phyloP scores from a whole-genome alignment of 1,140 invertebrate genomes.

The Acromyrmex charruanus region DNA sequence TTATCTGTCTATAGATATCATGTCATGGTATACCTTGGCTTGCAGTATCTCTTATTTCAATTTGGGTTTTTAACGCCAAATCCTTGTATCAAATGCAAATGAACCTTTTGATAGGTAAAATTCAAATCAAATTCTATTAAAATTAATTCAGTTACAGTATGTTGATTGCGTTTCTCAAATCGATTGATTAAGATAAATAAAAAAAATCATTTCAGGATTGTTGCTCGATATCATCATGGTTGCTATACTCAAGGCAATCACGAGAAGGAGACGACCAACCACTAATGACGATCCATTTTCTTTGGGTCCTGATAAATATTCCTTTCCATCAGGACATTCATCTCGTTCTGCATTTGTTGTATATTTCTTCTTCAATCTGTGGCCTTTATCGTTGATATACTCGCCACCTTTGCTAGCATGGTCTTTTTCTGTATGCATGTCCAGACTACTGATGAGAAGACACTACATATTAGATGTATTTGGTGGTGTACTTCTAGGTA shows the following conservation, averaged over 20 bases:
- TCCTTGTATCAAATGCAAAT: slow-evolving; percentile 92
- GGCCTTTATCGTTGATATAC: slow-evolving; percentile 88
- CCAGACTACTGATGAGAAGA: slow-evolving; percentile 92
- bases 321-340: slow-evolving; percentile 98
- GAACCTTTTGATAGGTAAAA: slow-evolving; percentile 94
- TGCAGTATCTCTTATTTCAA: slow-evolving; percentile 90
- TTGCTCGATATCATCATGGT: slow-evolving; percentile 95
- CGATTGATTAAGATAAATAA: neutral
- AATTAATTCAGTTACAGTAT: neutral
- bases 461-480: slow-evolving; percentile 96
- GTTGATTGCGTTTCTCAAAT: neutral
- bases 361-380: slow-evolving; percentile 90
- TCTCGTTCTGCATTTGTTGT: slow-evolving; percentile 94
- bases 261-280: slow-evolving; percentile 92
- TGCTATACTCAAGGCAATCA: slow-evolving; percentile 93
- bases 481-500: slow-evolving; percentile 91
- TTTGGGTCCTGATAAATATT: slow-evolving; percentile 94
- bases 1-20: slow-evolving; percentile 89
- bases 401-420: slow-evolving; percentile 90
- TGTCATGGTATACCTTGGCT: slow-evolving; percentile 97
- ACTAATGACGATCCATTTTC: slow-evolving; percentile 89
- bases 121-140: slow-evolving; percentile 62
- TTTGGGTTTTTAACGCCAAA: slow-evolving; percentile 90
- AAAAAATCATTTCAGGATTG: slow-evolving; percentile 88
- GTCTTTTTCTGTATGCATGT: slow-evolving; percentile 91